phyloP scores from a whole-genome alignment of 2,888 invertebrate species.

The Hermaeophaga mercurialis region DNA sequence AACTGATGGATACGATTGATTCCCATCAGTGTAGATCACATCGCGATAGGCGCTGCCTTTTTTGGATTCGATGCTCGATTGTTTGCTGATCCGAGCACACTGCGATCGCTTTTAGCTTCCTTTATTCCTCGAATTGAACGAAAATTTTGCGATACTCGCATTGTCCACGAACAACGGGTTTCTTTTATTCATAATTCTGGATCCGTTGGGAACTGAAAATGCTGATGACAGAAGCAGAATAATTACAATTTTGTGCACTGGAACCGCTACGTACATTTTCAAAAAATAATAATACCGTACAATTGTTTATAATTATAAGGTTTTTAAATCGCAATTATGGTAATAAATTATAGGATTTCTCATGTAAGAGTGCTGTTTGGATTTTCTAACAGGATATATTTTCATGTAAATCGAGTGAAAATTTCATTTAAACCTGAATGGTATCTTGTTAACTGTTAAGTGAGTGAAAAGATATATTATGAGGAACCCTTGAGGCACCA shows the following conservation, averaged over 20 bases:
- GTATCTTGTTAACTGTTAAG: too few species aligned
- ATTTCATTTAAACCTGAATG: too few species aligned
- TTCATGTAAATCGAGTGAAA: too few species aligned
- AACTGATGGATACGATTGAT: constrained; percentile 58
- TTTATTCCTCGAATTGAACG: constrained; percentile 22
- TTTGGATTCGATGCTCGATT: constrained; percentile 46
- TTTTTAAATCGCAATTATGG: too few species aligned
- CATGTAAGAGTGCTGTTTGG: too few species aligned
- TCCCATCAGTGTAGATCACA: constrained; percentile 59
- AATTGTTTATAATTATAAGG: too few species aligned
- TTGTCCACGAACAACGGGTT: constrained; percentile 8
- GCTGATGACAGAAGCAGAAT: background rate
- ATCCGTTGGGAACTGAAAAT: background rate
- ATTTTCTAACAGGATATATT: too few species aligned
- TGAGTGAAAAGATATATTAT: background rate
- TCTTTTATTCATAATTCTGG: constrained; percentile 24
- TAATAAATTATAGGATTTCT: too few species aligned
- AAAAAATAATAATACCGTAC: too few species aligned
- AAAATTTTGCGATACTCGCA: constrained; percentile 8
- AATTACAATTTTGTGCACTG: too few species aligned
- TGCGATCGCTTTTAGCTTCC: constrained; percentile 26
- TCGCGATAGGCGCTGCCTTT: constrained; percentile 49
- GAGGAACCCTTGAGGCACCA: background rate
- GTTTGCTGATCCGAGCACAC: constrained; percentile 38
- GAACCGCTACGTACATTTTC: too few species aligned